Conservation (phyloP, 2,113 vertebrate genomes). For the Rhizomys pruinosus region DNA sequence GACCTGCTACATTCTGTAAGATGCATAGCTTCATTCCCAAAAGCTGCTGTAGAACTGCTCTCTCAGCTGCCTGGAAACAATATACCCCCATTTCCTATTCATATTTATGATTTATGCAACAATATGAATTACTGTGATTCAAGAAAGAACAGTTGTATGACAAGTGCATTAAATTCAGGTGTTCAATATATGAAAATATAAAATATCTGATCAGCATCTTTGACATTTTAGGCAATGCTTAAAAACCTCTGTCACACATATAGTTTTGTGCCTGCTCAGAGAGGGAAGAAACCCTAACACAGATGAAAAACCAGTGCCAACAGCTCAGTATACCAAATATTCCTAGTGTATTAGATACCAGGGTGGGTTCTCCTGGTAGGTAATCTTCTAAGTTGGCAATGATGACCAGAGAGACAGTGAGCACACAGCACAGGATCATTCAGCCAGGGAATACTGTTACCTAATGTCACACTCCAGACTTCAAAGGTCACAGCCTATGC, state of each 20-base stretch:
- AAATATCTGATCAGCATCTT: conserved; percentile 28
- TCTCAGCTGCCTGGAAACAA: conserved; percentile 21
- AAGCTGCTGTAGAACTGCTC: conserved; percentile 4
- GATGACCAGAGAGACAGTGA: no score
- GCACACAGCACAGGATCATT: no score
- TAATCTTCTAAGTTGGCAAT: not conserved
- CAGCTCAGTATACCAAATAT: not conserved
- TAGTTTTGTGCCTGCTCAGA: not conserved
- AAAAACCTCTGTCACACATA: not conserved
- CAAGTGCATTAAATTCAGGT: conserved; percentile 69
- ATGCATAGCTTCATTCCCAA: conserved; percentile 14
- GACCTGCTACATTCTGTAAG: conserved; percentile 19
- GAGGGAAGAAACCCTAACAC: not conserved
- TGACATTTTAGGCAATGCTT: not conserved
- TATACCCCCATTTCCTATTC: conserved; percentile 62
- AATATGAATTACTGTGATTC: conserved; percentile 51
- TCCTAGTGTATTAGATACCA: rapidly evolving
- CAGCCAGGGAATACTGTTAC: rapidly evolving
- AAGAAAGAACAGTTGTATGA: conserved; percentile 47
- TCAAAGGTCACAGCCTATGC: not conserved
- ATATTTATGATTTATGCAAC: conserved; percentile 60
- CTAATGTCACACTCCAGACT: not conserved
- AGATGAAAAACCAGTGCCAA: not conserved
- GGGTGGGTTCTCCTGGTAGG: not conserved
- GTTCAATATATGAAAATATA: conserved; percentile 27